Conservation (phyloP, 2,113 vertebrate genomes). For the Gymnogyps californianus region DNA sequence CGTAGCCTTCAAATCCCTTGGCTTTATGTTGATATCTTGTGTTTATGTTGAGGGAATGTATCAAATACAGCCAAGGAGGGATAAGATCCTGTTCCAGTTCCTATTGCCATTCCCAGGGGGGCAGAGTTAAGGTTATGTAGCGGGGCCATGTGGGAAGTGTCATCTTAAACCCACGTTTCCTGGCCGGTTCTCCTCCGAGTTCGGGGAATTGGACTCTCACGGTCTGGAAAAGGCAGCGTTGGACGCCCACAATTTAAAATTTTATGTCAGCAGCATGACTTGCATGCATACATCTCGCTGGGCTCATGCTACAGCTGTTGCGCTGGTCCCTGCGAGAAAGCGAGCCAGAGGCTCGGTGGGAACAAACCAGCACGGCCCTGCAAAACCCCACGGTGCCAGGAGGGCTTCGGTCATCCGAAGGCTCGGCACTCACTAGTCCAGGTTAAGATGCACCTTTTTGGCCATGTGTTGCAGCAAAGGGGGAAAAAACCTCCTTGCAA, state of each 20-base stretch:
- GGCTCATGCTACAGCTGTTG: neutral
- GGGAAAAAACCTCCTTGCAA: neutral
- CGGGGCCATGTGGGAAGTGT: slow-evolving; percentile 29
- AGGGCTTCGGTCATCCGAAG: accelerated
- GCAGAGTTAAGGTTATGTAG: neutral
- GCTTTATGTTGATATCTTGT: neutral
- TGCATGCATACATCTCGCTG: neutral
- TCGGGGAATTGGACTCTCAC: slow-evolving; percentile 16
- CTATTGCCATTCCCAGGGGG: slow-evolving; percentile 5
- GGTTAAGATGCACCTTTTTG: neutral
- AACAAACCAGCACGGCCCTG: neutral
- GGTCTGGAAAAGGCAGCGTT: neutral
- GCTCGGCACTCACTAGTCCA: neutral
- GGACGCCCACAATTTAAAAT: neutral
- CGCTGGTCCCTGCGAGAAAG: neutral
- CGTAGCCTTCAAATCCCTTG: neutral
- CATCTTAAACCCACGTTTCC: slow-evolving; percentile 18
- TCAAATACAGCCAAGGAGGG: slow-evolving; percentile 10
- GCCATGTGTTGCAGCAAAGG: neutral
- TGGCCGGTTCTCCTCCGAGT: neutral
- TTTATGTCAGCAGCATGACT: neutral
- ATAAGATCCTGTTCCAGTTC: slow-evolving; percentile 15
- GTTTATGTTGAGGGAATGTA: slow-evolving; percentile 8
- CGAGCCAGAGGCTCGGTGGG: neutral
- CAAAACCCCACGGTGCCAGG: neutral